Conservation (phyloP, 2,113 vertebrate genomes). For the Litocranius walleri region DNA sequence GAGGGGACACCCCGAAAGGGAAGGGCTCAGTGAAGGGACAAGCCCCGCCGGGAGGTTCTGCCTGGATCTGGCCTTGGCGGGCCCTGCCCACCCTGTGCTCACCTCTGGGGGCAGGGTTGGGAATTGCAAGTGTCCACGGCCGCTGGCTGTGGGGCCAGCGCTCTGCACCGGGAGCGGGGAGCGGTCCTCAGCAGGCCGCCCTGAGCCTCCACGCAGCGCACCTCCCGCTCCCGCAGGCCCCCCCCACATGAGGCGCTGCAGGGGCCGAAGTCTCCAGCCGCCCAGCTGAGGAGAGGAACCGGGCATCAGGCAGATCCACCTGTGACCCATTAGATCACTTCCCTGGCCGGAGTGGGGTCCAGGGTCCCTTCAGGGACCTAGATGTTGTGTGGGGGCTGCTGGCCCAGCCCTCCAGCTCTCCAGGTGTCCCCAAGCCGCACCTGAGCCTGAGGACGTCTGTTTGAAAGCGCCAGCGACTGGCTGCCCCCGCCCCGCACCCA, state of each 20-base stretch:
- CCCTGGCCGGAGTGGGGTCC: neutral
- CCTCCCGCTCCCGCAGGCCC: slow-evolving; percentile 70
- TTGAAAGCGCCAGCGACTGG: fast-evolving
- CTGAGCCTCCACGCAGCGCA: slow-evolving; percentile 75
- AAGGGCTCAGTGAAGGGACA: fast-evolving
- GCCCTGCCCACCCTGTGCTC: neutral
- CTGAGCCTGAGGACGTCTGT: neutral
- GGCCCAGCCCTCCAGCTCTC: neutral
- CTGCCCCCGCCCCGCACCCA: neutral
- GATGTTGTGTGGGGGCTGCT: fast-evolving
- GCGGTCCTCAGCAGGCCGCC: slow-evolving; percentile 28
- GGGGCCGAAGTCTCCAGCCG: slow-evolving; percentile 74
- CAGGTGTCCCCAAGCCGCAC: neutral
- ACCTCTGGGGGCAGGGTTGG: slow-evolving; percentile 80
- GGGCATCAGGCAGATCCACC: fast-evolving
- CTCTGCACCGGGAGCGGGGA: slow-evolving; percentile 53
- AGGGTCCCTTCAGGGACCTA: neutral
- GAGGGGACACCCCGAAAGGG: neutral
- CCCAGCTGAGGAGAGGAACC: slow-evolving; percentile 75
- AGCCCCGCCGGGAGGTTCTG: neutral
- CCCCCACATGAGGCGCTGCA: slow-evolving; percentile 80
- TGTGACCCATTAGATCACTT: neutral
- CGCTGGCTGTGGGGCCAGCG: neutral
- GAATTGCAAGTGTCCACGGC: slow-evolving; percentile 73
- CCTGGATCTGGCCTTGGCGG: neutral